Conservation (phyloP, 30 jellyfish, hydroid and myxozoan genomes). For the Calvadosia cruxmelitensis region DNA sequence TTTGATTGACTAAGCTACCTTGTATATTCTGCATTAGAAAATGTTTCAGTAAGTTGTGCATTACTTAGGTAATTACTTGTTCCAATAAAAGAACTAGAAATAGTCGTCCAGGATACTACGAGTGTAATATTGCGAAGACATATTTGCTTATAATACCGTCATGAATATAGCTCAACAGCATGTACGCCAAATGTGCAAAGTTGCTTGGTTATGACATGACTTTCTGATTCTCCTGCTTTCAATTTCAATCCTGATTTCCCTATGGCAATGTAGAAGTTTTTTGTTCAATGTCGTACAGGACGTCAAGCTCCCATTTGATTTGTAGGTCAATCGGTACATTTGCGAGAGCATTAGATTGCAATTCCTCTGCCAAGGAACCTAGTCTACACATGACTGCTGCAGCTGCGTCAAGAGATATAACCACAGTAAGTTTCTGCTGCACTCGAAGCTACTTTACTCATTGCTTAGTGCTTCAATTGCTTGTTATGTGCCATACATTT, state of each 20-base stretch:
- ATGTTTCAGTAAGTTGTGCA: not conserved
- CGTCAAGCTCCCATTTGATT: not conserved
- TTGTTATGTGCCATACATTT: not conserved
- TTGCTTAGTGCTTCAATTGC: not conserved
- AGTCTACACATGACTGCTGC: slow-evolving; percentile 97
- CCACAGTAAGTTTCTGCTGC: slow-evolving; percentile 44
- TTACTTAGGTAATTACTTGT: not conserved
- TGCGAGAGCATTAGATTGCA: slow-evolving; percentile 94
- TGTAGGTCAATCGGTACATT: slow-evolving; percentile 90
- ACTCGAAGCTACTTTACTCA: not conserved
- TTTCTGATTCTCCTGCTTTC: no score
- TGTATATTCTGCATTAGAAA: not conserved
- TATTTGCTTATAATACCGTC: no score
- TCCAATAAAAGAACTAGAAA: no score
- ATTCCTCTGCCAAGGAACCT: slow-evolving; percentile 80
- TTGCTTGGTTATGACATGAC: no score
- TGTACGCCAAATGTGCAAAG: no score
- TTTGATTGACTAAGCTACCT: not conserved
- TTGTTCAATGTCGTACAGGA: not conserved
- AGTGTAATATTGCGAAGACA: no score
- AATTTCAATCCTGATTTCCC: not conserved
- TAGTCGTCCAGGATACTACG: no score
- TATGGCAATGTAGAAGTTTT: not conserved
- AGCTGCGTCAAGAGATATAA: slow-evolving; percentile 97
- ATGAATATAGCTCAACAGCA: no score